phyloP scores from a whole-genome alignment of 2,797 vertebrate species.

The Danio kyathit region DNA sequence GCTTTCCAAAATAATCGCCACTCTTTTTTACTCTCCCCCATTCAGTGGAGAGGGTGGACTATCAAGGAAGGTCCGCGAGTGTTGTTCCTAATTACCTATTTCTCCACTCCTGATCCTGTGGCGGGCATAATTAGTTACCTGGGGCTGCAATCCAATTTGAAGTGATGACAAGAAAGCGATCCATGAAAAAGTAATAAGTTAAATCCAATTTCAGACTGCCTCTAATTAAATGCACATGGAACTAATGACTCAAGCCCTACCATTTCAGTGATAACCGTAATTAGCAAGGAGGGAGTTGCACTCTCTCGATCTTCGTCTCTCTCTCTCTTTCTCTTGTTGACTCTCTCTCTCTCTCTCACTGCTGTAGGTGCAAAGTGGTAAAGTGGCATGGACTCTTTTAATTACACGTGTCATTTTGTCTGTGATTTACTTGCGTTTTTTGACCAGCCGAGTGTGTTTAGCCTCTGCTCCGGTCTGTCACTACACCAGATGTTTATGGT shows the following conservation, averaged over 20 bases:
- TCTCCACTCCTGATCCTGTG: constrained; percentile 97
- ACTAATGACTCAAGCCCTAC: constrained; percentile 99
- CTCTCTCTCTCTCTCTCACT: constrained; percentile 63
- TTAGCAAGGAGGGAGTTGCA: constrained; percentile 98
- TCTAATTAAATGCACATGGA: constrained; percentile 99
- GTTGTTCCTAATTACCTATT: constrained; percentile 99
- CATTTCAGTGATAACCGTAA: constrained; percentile 99
- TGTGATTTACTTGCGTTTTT: constrained; percentile 90
- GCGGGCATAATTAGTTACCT: constrained; percentile 99
- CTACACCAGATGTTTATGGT: constrained; percentile 73
- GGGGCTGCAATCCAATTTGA: constrained; percentile 99
- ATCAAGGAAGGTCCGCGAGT: constrained; percentile 95
- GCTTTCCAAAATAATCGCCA: constrained; percentile 74
- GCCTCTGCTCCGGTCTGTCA: constrained; percentile 65
- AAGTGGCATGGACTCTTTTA: constrained; percentile 92
- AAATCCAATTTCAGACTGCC: constrained; percentile 99
- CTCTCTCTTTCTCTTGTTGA: constrained; percentile 47
- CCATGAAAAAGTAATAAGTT: constrained; percentile 99
- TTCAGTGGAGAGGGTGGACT: constrained; percentile 86
- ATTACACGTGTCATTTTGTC: constrained; percentile 97
- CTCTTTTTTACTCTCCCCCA: constrained; percentile 65
- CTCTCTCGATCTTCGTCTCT: constrained; percentile 76
- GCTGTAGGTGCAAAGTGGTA: constrained; percentile 91
- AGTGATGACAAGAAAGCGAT: constrained; percentile 99
- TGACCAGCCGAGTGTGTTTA: constrained; percentile 92